Conservation (phyloP, 2,888 invertebrate species). For the Drosophila pegasa region DNA sequence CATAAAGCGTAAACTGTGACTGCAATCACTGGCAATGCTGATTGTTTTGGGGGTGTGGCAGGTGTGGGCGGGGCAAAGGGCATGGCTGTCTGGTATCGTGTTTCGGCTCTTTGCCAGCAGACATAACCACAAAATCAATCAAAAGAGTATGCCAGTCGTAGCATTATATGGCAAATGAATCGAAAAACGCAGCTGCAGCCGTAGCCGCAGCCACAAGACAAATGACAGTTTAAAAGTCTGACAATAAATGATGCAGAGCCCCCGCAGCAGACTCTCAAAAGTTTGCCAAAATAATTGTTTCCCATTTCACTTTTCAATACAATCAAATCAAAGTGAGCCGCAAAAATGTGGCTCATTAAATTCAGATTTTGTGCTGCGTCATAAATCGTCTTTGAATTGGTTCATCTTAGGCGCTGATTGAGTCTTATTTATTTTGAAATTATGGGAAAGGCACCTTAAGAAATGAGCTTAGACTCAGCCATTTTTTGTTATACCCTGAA, state of each 20-base stretch:
- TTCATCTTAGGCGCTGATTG: neutral
- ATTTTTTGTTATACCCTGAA: neutral
- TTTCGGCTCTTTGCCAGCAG: constrained; percentile 26
- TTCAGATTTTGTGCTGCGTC: constrained; percentile 12
- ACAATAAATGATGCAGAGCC: constrained; percentile 38
- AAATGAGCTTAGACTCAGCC: neutral
- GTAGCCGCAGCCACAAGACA: constrained; percentile 56
- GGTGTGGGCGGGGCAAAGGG: neutral
- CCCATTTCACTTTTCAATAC: constrained; percentile 18
- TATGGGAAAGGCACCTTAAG: neutral
- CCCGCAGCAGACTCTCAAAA: neutral
- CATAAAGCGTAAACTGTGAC: constrained; percentile 27
- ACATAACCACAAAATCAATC: constrained; percentile 72
- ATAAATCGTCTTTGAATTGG: constrained; percentile 15
- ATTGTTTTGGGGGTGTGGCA: constrained; percentile 20
- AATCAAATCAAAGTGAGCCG: constrained; percentile 18
- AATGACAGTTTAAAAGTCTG: constrained; percentile 67
- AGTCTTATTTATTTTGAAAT: neutral
- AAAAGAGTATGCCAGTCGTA: constrained; percentile 32
- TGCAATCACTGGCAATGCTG: constrained; percentile 20
- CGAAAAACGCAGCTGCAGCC: constrained; percentile 44
- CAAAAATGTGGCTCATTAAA: constrained; percentile 29
- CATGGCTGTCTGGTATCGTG: neutral
- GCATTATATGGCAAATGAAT: constrained; percentile 53
- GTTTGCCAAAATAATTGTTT: constrained; percentile 30